Base-by-base conservation (phyloP, 2,797 vertebrate genomes). In the Steatocranus sp. region DNA sequence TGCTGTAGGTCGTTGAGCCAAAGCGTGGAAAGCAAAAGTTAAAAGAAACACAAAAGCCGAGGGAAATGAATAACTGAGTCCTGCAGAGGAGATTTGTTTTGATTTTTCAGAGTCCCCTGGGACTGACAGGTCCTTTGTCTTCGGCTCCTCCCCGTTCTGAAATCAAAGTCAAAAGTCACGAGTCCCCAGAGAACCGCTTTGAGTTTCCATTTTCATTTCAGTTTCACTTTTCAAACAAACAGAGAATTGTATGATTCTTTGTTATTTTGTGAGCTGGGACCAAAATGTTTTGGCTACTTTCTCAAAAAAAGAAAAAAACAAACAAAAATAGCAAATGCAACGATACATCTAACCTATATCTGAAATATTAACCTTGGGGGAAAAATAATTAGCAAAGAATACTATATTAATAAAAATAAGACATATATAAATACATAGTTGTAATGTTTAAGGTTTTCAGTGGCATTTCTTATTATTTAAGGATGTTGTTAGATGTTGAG, bases 91-190 rank as follows among this genome's bases (percentile, higher is more conserved):
- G 80, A 83, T 80, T 87, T 83, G 82, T 91, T 88, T 83, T 41
- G 68, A 84, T 85, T 77, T 83, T 63, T 58, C 36, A 10, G 23
- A 46, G 85, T 73, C 54, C 30, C 61, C 79, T 58, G 36, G 76
- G 83, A 92, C 51, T 90, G 86, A 54, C 86, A 88, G 84, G 43
- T 82, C 76, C 53, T 91, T 91, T 92, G 90, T 90, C 43, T 77
- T 56, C 6, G 43, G 63, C 84, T 87, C 81, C 85, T 84, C 85
- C 90, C 82, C 23, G 23, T 27, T 7, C 80, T 80, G 79, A 89
- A 87, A 76, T 73, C 76, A 78, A 79, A 90, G 90, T 92, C 91
- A 92, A 84, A 91, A 93, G 89, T 87, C 90, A 86, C 6, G 0
- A 51, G 41, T 54, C 87, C 66, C 80, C 17, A 25, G 82, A 89